Evolutionary conservation across 2,797 vertebrate species (phyloP).

Genomic region (Gallinago solitaria): DNA sequence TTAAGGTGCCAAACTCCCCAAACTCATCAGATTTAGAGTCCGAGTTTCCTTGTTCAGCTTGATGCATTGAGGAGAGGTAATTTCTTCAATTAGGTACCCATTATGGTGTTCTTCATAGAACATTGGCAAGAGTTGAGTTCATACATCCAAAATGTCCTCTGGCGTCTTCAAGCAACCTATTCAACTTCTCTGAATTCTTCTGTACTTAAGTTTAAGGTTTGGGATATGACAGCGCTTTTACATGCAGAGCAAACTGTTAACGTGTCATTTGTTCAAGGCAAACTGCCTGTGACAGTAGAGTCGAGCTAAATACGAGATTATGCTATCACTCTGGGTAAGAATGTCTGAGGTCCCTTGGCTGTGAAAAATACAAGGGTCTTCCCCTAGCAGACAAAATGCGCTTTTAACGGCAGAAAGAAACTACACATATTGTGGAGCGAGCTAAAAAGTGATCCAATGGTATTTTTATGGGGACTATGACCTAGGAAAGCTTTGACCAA

Average conservation of each 20-base stretch:
- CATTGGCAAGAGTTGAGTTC: neutral
- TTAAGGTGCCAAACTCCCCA: neutral
- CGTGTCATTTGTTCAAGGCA: neutral
- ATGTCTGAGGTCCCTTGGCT: neutral
- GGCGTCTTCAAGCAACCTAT: neutral
- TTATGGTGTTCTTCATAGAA: neutral
- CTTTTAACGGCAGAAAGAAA: neutral
- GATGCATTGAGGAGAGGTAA: neutral
- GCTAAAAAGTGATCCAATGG: neutral
- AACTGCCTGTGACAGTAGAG: neutral
- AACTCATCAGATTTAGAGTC: neutral
- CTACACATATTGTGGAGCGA: accelerated
- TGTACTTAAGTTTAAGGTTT: neutral
- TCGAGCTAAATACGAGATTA: neutral
- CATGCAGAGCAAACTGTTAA: neutral
- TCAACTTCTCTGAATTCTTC: neutral
- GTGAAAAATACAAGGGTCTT: neutral
- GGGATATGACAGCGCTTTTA: neutral
- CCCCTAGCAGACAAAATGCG: neutral
- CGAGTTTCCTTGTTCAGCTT: neutral
- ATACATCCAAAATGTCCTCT: neutral
- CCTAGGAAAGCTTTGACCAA: neutral
- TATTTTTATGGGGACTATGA: neutral
- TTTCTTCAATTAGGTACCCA: neutral
- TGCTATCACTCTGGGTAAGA: too few species aligned